A percentile compares a stretch with the other conserved stretches of the same genome.
Evolutionary conservation across 2,797 vertebrate genomes (phyloP).

Genomic region (Urocyon cinereoargenteus): DNA sequence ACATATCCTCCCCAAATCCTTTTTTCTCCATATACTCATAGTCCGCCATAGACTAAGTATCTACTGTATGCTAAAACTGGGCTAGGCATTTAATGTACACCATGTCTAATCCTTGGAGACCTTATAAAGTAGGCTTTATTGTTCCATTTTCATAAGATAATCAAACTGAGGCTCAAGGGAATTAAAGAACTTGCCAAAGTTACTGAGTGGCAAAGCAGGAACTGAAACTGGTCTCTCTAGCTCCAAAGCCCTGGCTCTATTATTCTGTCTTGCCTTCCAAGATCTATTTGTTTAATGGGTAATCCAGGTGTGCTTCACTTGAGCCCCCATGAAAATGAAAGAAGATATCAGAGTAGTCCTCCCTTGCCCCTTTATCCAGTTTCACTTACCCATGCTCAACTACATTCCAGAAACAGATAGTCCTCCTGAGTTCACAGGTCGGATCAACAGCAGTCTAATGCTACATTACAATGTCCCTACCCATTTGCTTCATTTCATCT

Average conservation of each 20-base stretch:
- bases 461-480: background rate
- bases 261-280: background rate
- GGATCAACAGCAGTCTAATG: background rate
- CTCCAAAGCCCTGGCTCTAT: background rate
- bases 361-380: background rate
- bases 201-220: background rate
- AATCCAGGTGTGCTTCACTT: background rate
- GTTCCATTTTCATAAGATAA: conserved; percentile 23
- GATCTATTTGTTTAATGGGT: background rate
- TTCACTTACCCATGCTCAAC: background rate
- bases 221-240: background rate
- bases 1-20: background rate
- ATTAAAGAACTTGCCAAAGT: background rate
- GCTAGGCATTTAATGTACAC: background rate
- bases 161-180: background rate
- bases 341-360: background rate
- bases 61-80: background rate
- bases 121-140: background rate
- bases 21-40: background rate
- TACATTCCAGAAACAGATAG: background rate
- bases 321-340: background rate
- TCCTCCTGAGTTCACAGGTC: background rate
- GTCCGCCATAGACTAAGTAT: background rate
- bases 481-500: background rate
- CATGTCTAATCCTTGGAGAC: background rate